These are phyloP conservation scores for Mormyrops boulengeri DNA, from an alignment of 2,797 vertebrate species.

Conservation along the genomic window DNA sequence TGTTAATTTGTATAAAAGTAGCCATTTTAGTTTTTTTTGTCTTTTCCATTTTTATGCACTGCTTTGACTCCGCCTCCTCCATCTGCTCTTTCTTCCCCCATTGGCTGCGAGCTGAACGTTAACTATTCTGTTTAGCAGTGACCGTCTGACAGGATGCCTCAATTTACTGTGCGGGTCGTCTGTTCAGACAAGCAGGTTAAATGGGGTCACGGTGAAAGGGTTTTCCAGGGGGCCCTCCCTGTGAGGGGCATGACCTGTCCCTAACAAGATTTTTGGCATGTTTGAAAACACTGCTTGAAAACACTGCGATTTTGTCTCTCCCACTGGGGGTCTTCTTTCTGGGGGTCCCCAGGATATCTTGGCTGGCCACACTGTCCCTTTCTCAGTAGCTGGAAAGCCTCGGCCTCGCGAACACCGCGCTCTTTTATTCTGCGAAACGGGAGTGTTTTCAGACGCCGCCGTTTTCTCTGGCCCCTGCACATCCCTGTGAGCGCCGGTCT, in stretches of 20 bases:
- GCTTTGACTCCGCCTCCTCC: neutral
- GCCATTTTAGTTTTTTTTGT: neutral
- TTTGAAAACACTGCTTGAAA: constrained; percentile 59
- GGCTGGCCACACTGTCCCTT: too few relatives aligned
- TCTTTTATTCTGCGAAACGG: neutral
- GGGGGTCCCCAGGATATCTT: neutral
- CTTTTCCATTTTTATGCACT: neutral
- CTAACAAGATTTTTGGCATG: constrained; percentile 54
- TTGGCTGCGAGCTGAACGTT: neutral
- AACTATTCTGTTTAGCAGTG: constrained; percentile 1
- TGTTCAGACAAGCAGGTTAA: constrained; percentile 50
- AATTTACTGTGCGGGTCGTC: neutral
- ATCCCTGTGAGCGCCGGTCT: neutral
- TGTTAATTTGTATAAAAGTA: neutral
- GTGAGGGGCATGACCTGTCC: constrained; percentile 61
- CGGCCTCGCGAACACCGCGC: neutral
- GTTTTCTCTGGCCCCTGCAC: neutral
- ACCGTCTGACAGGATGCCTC: neutral
- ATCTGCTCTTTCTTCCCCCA: neutral
- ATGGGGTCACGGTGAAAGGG: constrained; percentile 59
- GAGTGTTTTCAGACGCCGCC: neutral
- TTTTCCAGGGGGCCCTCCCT: constrained; percentile 40
- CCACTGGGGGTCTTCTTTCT: neutral
- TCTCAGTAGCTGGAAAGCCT: neutral
- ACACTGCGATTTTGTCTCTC: constrained; percentile 7